Percentiles rank a stretch among this genome's conserved stretches.
phyloP scores from a whole-genome alignment of 2,797 vertebrate species.

The Esox lucius region DNA sequence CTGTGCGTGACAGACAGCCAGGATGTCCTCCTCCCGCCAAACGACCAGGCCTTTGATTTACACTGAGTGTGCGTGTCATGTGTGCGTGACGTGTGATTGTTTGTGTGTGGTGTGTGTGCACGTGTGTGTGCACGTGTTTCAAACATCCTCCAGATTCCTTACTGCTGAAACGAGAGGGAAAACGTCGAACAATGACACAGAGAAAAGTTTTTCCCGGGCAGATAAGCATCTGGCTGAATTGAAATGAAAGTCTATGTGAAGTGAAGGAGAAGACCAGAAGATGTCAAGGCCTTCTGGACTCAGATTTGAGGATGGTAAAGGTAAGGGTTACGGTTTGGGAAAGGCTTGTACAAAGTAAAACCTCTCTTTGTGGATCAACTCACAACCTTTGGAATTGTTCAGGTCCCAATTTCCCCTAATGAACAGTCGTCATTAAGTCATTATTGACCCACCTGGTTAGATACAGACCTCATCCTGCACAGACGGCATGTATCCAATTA shows the following conservation, averaged over 20 bases:
- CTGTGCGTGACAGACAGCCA: constrained; percentile 9
- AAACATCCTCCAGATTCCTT: not conserved
- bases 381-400: no score
- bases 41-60: constrained; percentile 13
- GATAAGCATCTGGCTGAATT: no score
- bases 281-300: no score
- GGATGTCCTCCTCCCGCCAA: constrained; percentile 1
- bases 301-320: no score
- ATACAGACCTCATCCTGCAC: not conserved
- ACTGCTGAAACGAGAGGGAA: constrained; percentile 14
- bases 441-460: no score
- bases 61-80: not conserved
- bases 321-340: no score
- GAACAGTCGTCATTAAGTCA: no score
- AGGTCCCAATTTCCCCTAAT: no score
- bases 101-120: constrained; percentile 1
- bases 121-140: not conserved
- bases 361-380: no score
- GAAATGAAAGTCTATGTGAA: no score
- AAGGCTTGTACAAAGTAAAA: no score
- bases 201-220: not conserved
- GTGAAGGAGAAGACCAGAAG: no score
- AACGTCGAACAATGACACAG: not conserved
- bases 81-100: not conserved
- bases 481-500: not conserved